phyloP scores from a whole-genome alignment of 2,797 vertebrate species.

The Trematomus bernacchii region DNA sequence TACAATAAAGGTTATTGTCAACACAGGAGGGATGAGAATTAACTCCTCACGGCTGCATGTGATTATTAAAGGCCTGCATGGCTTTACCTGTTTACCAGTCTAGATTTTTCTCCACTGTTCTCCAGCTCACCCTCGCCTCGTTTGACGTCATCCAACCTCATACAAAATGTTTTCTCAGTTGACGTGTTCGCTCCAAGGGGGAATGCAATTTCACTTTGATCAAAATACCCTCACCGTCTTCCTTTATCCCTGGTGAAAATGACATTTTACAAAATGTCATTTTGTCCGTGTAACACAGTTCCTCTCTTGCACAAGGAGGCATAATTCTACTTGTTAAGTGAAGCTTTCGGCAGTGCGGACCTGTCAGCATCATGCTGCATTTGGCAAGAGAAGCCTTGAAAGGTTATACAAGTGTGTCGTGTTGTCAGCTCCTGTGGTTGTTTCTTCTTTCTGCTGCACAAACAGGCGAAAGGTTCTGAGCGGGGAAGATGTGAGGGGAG shows the following conservation, averaged over 20 bases:
- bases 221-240: constrained; percentile 60
- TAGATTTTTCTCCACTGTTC: constrained; percentile 51
- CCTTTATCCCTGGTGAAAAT: constrained; percentile 70
- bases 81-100: constrained; percentile 56
- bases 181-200: constrained; percentile 58
- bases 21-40: constrained; percentile 68
- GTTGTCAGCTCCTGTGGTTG: constrained; percentile 57
- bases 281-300: constrained; percentile 44
- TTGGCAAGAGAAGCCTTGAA: constrained; percentile 69
- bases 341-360: constrained; percentile 57
- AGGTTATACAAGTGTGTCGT: constrained; percentile 70
- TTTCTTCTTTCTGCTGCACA: constrained; percentile 52
- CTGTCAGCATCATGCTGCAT: constrained; percentile 57
- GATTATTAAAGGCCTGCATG: constrained; percentile 27
- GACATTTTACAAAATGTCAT: constrained; percentile 78
- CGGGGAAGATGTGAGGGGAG: constrained; percentile 13
- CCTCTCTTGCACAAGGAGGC: constrained; percentile 47
- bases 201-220: constrained; percentile 73
- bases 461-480: constrained; percentile 30
- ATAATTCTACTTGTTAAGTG: constrained; percentile 67
- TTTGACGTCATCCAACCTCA: constrained; percentile 73
- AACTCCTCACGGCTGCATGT: constrained; percentile 47
- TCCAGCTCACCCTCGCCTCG: constrained; percentile 33
- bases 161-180: constrained; percentile 55
- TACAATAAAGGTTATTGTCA: constrained; percentile 71